phyloP scores from a whole-genome alignment of 2,113 vertebrate species.

The Gadus macrocephalus region DNA sequence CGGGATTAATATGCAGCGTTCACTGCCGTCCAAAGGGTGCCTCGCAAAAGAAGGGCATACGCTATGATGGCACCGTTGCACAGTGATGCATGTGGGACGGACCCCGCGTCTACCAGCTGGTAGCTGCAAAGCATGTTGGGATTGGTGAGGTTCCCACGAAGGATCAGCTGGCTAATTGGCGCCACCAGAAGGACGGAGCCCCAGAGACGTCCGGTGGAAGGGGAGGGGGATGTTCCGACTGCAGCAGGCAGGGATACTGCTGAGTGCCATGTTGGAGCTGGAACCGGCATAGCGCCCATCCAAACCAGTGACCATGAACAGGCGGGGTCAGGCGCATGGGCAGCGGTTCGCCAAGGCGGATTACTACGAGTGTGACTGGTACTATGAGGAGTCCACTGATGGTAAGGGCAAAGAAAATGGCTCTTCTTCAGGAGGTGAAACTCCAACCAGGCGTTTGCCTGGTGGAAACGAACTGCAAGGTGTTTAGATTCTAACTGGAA shows the following conservation, averaged over 20 bases:
- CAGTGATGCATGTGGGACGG: slow-evolving; percentile 1
- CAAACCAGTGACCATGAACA: slow-evolving; percentile 82
- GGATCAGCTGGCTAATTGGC: slow-evolving; percentile 8
- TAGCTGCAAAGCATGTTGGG: slow-evolving; percentile 43
- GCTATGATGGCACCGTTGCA: slow-evolving; percentile 17
- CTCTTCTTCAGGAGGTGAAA: background rate
- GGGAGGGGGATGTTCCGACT: slow-evolving; percentile 8
- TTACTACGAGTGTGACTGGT: slow-evolving; percentile 98
- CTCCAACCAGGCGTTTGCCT: background rate
- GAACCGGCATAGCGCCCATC: slow-evolving; percentile 12
- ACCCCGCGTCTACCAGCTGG: slow-evolving; percentile 27
- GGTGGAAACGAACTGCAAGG: background rate
- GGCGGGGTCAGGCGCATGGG: slow-evolving; percentile 48
- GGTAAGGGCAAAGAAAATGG: slow-evolving; percentile 75
- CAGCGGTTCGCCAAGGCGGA: slow-evolving; percentile 97
- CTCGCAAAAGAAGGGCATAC: slow-evolving; percentile 32
- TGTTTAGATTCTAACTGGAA: background rate
- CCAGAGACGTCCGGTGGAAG: background rate
- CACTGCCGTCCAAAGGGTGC: slow-evolving; percentile 29
- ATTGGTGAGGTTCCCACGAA: slow-evolving; percentile 14
- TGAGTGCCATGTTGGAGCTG: slow-evolving; percentile 7
- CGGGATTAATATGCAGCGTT: too few relatives aligned
- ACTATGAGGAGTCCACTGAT: slow-evolving; percentile 97
- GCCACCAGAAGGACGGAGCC: background rate
- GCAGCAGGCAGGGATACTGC: background rate